phyloP scores from a whole-genome alignment of 1,140 invertebrate genomes.

The Achatina immaculata region DNA sequence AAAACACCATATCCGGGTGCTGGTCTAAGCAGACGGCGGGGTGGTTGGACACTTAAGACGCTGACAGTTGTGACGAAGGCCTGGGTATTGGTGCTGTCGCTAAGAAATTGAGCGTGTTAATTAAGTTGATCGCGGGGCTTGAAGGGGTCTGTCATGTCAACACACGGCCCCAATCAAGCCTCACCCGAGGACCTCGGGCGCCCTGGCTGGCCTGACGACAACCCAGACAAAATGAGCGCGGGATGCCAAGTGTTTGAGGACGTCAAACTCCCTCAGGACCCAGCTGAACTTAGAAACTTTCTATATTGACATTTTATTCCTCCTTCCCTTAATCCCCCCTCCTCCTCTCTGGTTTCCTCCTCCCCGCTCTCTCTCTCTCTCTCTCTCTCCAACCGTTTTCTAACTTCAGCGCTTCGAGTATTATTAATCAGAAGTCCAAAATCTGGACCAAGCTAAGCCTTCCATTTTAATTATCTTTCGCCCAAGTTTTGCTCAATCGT shows the following conservation, averaged over 20 bases:
- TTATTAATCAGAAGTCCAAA: neutral
- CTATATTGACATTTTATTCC: neutral
- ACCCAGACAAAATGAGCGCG: slow-evolving; percentile 25
- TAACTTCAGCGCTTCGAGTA: no score
- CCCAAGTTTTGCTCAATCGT: neutral
- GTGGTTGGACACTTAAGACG: neutral
- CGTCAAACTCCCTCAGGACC: slow-evolving; percentile 22
- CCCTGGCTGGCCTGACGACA: slow-evolving; percentile 13
- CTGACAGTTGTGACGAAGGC: slow-evolving; percentile 1
- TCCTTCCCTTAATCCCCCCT: neutral
- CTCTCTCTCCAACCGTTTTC: no score
- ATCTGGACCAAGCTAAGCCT: neutral
- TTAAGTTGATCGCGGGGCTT: slow-evolving; percentile 27
- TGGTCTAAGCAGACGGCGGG: neutral
- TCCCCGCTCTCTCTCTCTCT: no score
- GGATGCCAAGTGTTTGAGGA: slow-evolving; percentile 10
- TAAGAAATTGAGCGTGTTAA: slow-evolving; percentile 37
- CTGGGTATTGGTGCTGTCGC: neutral
- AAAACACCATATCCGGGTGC: neutral
- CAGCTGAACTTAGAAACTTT: slow-evolving; percentile 4
- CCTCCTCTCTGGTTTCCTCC: neutral
- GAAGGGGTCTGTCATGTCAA: slow-evolving; percentile 31
- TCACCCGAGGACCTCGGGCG: slow-evolving; percentile 19
- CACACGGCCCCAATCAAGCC: slow-evolving; percentile 26
- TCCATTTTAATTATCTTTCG: neutral